Base-by-base conservation (phyloP, 1,140 invertebrate species). In the Drosophila novamexicana region DNA sequence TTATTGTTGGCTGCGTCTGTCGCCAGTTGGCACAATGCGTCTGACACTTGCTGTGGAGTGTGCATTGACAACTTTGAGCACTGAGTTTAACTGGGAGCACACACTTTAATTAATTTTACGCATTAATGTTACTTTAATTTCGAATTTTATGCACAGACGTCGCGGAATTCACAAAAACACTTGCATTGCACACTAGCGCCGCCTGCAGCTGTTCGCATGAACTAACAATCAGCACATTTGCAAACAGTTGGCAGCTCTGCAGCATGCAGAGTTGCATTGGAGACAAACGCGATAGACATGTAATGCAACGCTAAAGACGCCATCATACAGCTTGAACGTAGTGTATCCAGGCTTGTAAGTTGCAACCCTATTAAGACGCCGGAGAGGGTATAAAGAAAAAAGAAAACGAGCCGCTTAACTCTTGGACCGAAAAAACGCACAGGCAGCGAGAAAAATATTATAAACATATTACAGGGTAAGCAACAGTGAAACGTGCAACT, bases 61-160 rank as follows among this genome's bases (percentile, higher is more conserved):
- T 34, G 44, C 44, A 61, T 68, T 62, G 47, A n/a, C 12, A 57
- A 56, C 57, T 66, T 50, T 56, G 36, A 64, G n/a, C 64, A 67
- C 72, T 79, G 75, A 71, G 89, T 63, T 62, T 65, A 74, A 78
- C 73, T 84, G 47, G 18, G 56, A 32, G 12, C 29, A 68, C 58
- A 45, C 29, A 53, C 71, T 29, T 65, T 63, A 22, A 16, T 59
- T 16, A 18, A 29, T 68, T 59, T 42, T 36, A 45, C 32, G 58
- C 58, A 63, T 57, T 49, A 40, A 74, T 71, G 36, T 56, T 50
- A 47, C 34, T 57, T 65, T 75, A 71, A 75, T 81, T 81, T 66
- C 67, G 54, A 78, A 75, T 72, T 75, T 78, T 78, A 73, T 73
- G 75, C 81, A 83, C 81, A 83, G 81, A 83, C 80, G 80, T 83